Percentiles rank a stretch among this genome's conserved stretches.
phyloP scores from a whole-genome alignment of 1,140 invertebrate genomes.

The Sycobia sp. region DNA sequence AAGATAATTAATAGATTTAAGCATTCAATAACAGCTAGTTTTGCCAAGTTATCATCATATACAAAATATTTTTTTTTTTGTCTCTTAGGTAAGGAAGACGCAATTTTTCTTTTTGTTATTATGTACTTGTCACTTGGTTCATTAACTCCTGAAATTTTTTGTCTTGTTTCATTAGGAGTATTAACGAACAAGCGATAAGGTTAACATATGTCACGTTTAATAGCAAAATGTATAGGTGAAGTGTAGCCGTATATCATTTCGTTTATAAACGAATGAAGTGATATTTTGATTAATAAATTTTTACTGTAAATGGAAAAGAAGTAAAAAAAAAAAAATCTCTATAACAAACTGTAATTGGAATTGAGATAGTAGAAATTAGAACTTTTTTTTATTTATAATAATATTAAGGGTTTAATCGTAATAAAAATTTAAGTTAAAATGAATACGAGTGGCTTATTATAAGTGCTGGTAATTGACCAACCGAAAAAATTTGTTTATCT shows the following conservation, averaged over 20 bases:
- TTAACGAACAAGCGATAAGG: neutral
- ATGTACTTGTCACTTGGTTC: conserved; percentile 5
- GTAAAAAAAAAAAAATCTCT: neutral
- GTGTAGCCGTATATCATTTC: conserved; percentile 1
- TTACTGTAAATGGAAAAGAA: neutral
- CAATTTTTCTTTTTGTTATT: conserved; percentile 17
- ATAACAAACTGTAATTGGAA: conserved; percentile 11
- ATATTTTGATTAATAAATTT: neutral
- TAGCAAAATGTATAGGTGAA: neutral
- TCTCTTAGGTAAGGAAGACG: neutral
- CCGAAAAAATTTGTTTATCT: too few species aligned
- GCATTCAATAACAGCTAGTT: conserved; percentile 39
- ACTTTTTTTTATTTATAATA: too few species aligned
- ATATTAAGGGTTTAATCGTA: too few species aligned
- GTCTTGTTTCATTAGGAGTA: conserved; percentile 2
- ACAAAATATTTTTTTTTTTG: conserved; percentile 33
- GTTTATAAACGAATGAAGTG: neutral
- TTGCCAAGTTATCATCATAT: conserved; percentile 33
- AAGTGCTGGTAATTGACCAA: too few species aligned
- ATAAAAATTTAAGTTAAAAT: too few species aligned
- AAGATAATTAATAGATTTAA: conserved; percentile 40
- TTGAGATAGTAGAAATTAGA: too few species aligned
- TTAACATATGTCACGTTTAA: neutral
- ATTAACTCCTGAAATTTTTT: conserved; percentile 4
- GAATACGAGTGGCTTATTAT: too few species aligned